Evolutionary conservation across 2,797 vertebrate species (phyloP).

Genomic region (Galago senegalensis): DNA sequence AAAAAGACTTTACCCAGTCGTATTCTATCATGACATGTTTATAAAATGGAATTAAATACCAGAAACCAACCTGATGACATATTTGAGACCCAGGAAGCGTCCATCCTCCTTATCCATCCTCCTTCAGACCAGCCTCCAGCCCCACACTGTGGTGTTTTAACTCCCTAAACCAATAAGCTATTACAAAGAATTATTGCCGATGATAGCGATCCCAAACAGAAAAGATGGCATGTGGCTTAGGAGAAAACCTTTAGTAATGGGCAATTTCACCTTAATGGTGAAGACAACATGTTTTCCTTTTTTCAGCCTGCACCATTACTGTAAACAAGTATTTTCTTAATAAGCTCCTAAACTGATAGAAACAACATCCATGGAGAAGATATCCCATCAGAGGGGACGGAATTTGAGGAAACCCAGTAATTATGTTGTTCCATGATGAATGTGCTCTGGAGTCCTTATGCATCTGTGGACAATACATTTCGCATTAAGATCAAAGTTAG

Average conservation of each 20-base stretch:
- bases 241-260: constrained; percentile 61
- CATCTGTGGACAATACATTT: not conserved
- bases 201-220: constrained; percentile 78
- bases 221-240: constrained; percentile 68
- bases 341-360: not conserved
- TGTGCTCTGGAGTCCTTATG: not conserved
- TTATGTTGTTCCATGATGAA: not conserved
- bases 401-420: not conserved
- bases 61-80: constrained; percentile 5
- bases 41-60: constrained; percentile 69
- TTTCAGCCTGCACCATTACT: not conserved
- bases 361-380: not conserved
- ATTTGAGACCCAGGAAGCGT: constrained; percentile 56
- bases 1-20: constrained; percentile 74
- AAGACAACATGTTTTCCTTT: not conserved
- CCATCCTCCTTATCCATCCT: not conserved
- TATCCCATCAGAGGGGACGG: not conserved
- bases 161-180: constrained; percentile 79
- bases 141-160: constrained; percentile 58
- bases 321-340: constrained; percentile 42
- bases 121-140: not conserved
- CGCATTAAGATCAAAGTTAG: constrained; percentile 35
- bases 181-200: constrained; percentile 81
- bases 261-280: not conserved
- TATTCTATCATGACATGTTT: constrained; percentile 17